Evolutionary conservation across 2,797 vertebrate genomes (phyloP), one percentile per base, ranked within the genome.

Genomic region (Cyprinella venusta): DNA sequence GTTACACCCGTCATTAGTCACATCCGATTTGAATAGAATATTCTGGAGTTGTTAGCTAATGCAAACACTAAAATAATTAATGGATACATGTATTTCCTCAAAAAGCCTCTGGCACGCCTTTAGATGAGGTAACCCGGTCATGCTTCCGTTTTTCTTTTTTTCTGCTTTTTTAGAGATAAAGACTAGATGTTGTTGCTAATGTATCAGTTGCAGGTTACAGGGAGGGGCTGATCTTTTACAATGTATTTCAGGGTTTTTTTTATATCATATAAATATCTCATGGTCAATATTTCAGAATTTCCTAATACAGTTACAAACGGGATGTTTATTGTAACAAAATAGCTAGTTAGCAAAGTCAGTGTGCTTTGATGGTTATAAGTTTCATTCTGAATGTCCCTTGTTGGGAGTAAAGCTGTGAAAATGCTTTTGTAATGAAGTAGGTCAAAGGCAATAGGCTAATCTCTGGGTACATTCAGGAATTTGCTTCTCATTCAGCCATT

Each of bases 361-460:
- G 40, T 56, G 45, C 26, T 72, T 12, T 61, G 36, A 74, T 78
- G 21, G 4, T 40, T 79, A 77, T 69, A 83, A 79, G 80, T 82
- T 88, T 87, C 65, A 82, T 40, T 56, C 30, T 64, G 13, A 45
- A 56, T 64, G 36, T 68, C 12, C 40, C 45, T 65, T 70, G 26
- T 64, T 40, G 79, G 21, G 21, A 63, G 50, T 61, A 42, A 84
- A 79, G 42, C 48, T 38, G 19, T 85, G 30, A 87, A 40, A 61
- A 76, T 79, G 30, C 12, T 33, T 74, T 85, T 89, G 65, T 86
- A 74, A 74, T 86, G 67, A 76, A 86, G 45, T 83, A 76, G 59
- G 82, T 79, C 82, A 88, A 48, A 86, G 71, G 45, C 68, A 87
- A 33, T 56, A 40, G 79, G 87, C 81, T 85, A 72, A 83, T 86